Percentiles rank a stretch among this genome's conserved stretches.
Evolutionary conservation across 1,140 invertebrate genomes (phyloP).

Genomic region (Elymnias hypermnestra): DNA sequence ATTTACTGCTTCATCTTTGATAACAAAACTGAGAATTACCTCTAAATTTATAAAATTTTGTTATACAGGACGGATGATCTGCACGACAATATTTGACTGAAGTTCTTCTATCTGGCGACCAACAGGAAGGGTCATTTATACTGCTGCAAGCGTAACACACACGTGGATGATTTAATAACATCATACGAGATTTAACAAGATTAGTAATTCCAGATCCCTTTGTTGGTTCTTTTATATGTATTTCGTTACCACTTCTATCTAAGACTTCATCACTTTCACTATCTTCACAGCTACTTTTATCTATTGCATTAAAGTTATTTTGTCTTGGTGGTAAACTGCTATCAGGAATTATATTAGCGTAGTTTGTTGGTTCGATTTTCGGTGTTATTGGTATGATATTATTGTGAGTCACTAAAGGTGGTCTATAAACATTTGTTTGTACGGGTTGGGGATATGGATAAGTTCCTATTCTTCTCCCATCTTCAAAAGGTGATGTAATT

Average conservation of each 20-base stretch:
- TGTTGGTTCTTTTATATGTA: constrained; percentile 22
- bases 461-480: not conserved
- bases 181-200: constrained; percentile 22
- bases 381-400: not conserved
- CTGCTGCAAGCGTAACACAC: constrained; percentile 53
- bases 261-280: constrained; percentile 4
- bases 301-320: not conserved
- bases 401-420: not conserved
- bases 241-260: not conserved
- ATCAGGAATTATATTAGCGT: not conserved
- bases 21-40: constrained; percentile 18
- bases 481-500: not conserved
- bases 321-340: not conserved
- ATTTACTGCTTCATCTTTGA: no score
- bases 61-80: constrained; percentile 37
- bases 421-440: not conserved
- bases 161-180: constrained; percentile 31
- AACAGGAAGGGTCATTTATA: constrained; percentile 38
- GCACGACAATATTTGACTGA: constrained; percentile 48
- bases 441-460: not conserved
- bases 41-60: constrained; percentile 32
- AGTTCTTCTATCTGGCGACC: constrained; percentile 35
- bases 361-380: not conserved
- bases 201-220: constrained; percentile 27
- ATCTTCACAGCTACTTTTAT: constrained; percentile 7